Base-by-base conservation (phyloP, 1,140 invertebrate species). In the Nebria ingens region DNA sequence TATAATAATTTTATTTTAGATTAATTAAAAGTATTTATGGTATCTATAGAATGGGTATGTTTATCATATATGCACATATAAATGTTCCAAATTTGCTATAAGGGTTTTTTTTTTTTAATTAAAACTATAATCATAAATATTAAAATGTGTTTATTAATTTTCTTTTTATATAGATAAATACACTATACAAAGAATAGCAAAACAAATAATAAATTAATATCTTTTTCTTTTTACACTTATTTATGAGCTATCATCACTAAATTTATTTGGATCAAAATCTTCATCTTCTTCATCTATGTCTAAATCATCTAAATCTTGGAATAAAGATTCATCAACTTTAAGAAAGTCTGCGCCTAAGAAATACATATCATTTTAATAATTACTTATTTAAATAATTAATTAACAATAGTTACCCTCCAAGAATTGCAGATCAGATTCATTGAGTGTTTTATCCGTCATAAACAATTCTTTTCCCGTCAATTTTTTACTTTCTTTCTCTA, bases 371-470 rank as follows among this genome's bases (percentile, higher is more conserved):
- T 54, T 58, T 45, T 40, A 29, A 45, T 34, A 34, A 9, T 34
- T 9, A 6, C 25, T 6, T 34, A 34, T 9, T 34, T 34, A 54
- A 54, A 23, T 38, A 53, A 51, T 49, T 55, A 59, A 59, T 20
- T 38, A 40, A 42, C 19, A 61, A 72, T 59, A 74, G 77, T 89
- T 90, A 78, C 91, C 90, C 72, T 94, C 87, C 52, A 96, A 76
- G 73, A 96, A 97, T 74, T 93, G 91, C 15, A 97, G 80, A 77
- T 98, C 95, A 38, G 93, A 97, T 67, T 97, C 90, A 75, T 89
- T 91, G 53, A 98, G 76, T 2, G 91, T 91, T 60, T 86, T 87
- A 73, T 98, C 94, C 55, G 78, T 83, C 71, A 97, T 81, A 75
- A 98, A 98, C 22, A 97, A 74, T 75, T 97, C 92, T 71, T 81